A percentile compares a stretch with the other conserved stretches of the same genome.
phyloP scores from a whole-genome alignment of 2,888 invertebrate species.

The Plemyria rubiginata region DNA sequence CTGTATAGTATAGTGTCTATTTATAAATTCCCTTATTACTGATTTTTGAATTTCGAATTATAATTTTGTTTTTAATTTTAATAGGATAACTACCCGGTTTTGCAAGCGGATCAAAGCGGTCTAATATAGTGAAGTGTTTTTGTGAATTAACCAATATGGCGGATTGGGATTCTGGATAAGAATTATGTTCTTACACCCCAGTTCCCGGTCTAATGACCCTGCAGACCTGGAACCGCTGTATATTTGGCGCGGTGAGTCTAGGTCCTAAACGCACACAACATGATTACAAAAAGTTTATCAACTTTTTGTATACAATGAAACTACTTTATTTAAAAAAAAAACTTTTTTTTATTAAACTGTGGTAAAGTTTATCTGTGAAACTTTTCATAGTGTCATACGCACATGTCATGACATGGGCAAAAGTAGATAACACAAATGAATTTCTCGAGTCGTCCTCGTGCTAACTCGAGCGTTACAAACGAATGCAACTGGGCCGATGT shows the following conservation, averaged over 20 bases:
- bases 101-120: slow-evolving; percentile 39
- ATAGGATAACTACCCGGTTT: slow-evolving; percentile 44
- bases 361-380: not conserved
- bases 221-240: slow-evolving; percentile 75
- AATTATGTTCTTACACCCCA: slow-evolving; percentile 79
- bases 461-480: slow-evolving; percentile 77
- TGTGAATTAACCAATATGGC: slow-evolving; percentile 72
- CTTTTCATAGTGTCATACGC: not conserved
- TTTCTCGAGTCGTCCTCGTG: slow-evolving; percentile 69
- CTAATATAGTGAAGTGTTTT: slow-evolving; percentile 57
- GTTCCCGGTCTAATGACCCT: slow-evolving; percentile 75
- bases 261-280: not conserved
- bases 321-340: too few species aligned
- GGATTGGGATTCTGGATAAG: slow-evolving; percentile 79
- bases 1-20: slow-evolving; percentile 54
- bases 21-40: slow-evolving; percentile 21
- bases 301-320: not conserved
- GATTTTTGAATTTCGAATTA: slow-evolving; percentile 29
- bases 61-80: slow-evolving; percentile 45
- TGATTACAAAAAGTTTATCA: not conserved
- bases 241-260: slow-evolving; percentile 78
- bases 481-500: slow-evolving; percentile 77
- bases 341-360: too few species aligned
- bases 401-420: slow-evolving; percentile 1
- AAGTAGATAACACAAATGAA: slow-evolving; percentile 43